These are phyloP conservation scores for Rhombomys opimus DNA, from an alignment of 2,113 vertebrate species.

Conservation along the genomic window DNA sequence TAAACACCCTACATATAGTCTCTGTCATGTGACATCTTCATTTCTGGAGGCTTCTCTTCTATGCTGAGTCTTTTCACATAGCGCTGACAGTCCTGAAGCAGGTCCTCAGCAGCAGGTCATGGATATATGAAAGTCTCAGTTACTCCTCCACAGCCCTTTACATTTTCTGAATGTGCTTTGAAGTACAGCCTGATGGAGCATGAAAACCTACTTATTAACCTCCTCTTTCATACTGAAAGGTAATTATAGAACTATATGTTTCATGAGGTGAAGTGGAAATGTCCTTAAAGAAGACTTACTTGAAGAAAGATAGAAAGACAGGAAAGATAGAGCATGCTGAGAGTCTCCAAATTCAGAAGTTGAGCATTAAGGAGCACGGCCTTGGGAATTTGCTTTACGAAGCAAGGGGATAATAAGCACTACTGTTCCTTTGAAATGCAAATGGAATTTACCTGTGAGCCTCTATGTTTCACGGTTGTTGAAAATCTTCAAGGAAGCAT, in stretches of 20 bases:
- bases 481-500: neutral
- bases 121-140: neutral
- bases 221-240: neutral
- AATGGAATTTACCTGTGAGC: neutral
- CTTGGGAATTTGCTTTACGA: neutral
- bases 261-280: neutral
- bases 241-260: neutral
- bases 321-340: neutral
- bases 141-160: too few relatives aligned
- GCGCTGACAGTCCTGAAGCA: neutral
- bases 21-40: too few relatives aligned
- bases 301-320: neutral
- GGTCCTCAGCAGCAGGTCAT: neutral
- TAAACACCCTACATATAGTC: neutral
- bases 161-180: neutral
- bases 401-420: neutral
- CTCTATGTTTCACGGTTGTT: neutral
- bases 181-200: neutral
- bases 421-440: neutral
- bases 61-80: neutral
- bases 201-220: slow-evolving; percentile 29
- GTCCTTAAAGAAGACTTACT: neutral
- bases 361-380: neutral
- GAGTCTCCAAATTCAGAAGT: neutral
- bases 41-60: neutral